Evolutionary conservation across 2,888 invertebrate genomes (phyloP).

Genomic region (Conus canariensis): DNA sequence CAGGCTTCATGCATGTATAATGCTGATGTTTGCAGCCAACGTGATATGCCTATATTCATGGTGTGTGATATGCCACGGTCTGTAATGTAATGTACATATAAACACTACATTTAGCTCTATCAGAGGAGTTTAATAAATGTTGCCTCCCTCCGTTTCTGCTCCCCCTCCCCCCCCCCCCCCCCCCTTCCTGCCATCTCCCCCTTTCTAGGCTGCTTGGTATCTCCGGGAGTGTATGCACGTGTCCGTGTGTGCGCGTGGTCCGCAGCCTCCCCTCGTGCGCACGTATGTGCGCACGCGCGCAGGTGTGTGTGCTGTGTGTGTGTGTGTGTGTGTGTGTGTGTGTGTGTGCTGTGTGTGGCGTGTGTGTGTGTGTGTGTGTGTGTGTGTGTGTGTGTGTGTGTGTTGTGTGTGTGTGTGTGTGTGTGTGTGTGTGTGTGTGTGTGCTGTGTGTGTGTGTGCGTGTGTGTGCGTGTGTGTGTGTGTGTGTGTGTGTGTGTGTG

Average conservation of each 20-base stretch:
- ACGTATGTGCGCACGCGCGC: not conserved
- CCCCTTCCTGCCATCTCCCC: no score
- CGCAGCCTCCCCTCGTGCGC: not conserved
- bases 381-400: not conserved
- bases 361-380: not conserved
- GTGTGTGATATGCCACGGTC: no score
- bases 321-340: constrained; percentile 9
- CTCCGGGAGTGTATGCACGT: not conserved
- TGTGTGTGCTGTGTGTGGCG: no score
- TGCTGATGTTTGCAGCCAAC: no score
- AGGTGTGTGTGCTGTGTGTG: not conserved
- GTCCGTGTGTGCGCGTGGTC: not conserved
- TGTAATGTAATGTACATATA: no score
- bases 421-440: not conserved
- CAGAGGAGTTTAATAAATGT: no score
- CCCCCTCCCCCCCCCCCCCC: no score
- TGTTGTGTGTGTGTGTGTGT: no score
- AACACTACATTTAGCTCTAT: no score
- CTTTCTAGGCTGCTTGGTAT: not conserved
- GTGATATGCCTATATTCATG: no score
- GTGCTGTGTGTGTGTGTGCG: not conserved
- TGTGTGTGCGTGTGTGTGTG: constrained; percentile 25
- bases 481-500: constrained; percentile 4
- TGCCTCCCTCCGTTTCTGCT: no score
- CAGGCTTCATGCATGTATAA: no score